These are phyloP conservation scores for Loris lydekkerianus DNA, from an alignment of 2,797 vertebrate genomes.

Conservation along the genomic window DNA sequence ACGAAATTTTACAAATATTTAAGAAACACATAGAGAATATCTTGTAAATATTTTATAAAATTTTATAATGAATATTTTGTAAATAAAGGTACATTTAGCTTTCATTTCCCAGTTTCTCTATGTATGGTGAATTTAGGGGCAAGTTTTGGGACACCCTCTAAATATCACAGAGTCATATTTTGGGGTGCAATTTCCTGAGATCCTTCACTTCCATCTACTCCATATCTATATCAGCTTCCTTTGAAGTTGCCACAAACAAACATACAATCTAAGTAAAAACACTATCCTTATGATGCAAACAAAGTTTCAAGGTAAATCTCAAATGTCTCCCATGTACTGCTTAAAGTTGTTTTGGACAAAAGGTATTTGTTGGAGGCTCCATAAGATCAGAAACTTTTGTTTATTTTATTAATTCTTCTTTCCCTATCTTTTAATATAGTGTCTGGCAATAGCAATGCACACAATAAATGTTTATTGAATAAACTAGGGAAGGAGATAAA, in stretches of 20 bases:
- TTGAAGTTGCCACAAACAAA: neutral
- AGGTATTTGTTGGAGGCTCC: neutral
- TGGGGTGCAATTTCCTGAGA: neutral
- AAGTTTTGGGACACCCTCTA: too few species aligned
- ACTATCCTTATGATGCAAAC: neutral
- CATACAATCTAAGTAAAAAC: neutral
- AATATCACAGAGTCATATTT: too few species aligned
- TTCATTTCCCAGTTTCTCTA: too few species aligned
- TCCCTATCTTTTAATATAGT: neutral
- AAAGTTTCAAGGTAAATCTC: neutral
- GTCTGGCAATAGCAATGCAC: neutral
- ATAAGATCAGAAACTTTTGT: neutral
- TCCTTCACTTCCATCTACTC: neutral
- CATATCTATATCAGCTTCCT: neutral
- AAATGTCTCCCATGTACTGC: neutral
- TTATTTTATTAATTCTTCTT: neutral
- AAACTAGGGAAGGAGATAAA: neutral
- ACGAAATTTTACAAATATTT: too few species aligned
- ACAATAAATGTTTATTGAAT: neutral
- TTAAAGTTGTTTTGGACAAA: constrained; percentile 29
- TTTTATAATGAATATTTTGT: too few species aligned
- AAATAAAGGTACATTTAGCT: too few species aligned
- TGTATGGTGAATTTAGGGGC: too few species aligned
- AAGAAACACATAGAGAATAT: too few species aligned
- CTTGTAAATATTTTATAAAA: too few species aligned